Evolutionary conservation across 2,113 vertebrate genomes (phyloP).

Genomic region (Typhlomys cinereus): DNA sequence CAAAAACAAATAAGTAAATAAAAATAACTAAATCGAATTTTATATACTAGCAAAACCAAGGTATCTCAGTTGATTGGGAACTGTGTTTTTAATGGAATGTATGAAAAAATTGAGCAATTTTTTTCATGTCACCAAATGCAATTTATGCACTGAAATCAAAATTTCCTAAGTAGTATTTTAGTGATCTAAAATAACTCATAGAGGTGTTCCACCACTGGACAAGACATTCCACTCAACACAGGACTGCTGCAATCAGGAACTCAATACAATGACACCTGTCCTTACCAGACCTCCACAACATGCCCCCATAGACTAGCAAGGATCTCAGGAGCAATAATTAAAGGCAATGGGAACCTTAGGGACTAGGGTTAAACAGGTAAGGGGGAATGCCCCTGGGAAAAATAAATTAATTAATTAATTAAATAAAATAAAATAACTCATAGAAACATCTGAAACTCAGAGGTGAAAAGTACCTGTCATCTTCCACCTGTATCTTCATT

Average conservation of each 20-base stretch:
- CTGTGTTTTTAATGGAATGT: neutral
- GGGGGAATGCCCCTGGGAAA: too few relatives aligned
- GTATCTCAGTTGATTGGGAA: neutral
- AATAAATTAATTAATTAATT: too few relatives aligned
- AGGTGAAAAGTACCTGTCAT: neutral
- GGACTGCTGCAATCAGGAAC: too few relatives aligned
- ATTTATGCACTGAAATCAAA: neutral
- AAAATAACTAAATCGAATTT: slow-evolving; percentile 3
- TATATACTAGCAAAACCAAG: neutral
- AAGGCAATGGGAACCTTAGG: too few relatives aligned
- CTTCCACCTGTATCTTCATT: neutral
- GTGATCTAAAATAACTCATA: neutral
- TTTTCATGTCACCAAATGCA: neutral
- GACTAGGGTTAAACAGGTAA: too few relatives aligned
- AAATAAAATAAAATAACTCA: neutral
- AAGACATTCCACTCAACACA: too few relatives aligned
- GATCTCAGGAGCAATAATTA: too few relatives aligned
- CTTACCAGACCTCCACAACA: too few relatives aligned
- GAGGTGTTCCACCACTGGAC: too few relatives aligned
- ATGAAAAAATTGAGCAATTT: neutral
- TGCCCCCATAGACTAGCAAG: too few relatives aligned
- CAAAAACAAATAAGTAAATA: slow-evolving; percentile 4
- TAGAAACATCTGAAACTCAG: neutral
- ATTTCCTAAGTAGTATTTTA: neutral
- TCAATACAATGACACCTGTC: too few relatives aligned